Base-by-base conservation (phyloP, 2,888 invertebrate genomes). In the Agrotis puta region DNA sequence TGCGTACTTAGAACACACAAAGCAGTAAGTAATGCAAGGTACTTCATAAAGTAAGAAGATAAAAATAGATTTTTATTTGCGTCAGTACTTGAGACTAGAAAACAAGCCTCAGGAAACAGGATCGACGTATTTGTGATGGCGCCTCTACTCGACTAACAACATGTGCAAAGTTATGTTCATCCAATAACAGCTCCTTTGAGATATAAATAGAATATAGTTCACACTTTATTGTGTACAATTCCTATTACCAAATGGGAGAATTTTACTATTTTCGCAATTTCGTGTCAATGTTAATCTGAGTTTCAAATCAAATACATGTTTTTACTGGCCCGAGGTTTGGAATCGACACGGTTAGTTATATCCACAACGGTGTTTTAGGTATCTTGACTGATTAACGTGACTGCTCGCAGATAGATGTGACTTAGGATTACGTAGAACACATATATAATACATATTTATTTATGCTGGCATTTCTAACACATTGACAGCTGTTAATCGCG, bases 101-200 rank as follows among this genome's bases (percentile, higher is more conserved):
- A 84, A 84, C 83, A 66, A 76, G 85, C 84, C 71, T 45, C 53
- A 68, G 75, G 75, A 70, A 84, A 83, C 84, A 81, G 84, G 84
- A 81, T 85, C 70, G 70, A 69, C 53, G 57, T 67, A 74, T 61
- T 59, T 63, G 68, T 62, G 61, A 62, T 65, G 64, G 82, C 64
- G 61, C 53, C 63, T 47, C 22, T 48, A 56, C 45, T 43, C 70
- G 64, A 70, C 85, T 82, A 33, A 64, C 59, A 71, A 58, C 82
- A 66, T 70, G 57, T 58, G 43, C 64, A 68, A 63, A 63, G 68
- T 51, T 56, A 61, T 57, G 53, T 68, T 67, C 67, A 50, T 56
- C 59, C 74, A 61, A 48, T 59, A 69, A 57, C 56, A 56, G 58
- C 53, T 62, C 64, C 67, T 56, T 18, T n/a, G 45, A 53, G 47